These are phyloP conservation scores for Acanthosoma haemorrhoidale DNA, from an alignment of 2,888 invertebrate genomes.

Conservation along the genomic window DNA sequence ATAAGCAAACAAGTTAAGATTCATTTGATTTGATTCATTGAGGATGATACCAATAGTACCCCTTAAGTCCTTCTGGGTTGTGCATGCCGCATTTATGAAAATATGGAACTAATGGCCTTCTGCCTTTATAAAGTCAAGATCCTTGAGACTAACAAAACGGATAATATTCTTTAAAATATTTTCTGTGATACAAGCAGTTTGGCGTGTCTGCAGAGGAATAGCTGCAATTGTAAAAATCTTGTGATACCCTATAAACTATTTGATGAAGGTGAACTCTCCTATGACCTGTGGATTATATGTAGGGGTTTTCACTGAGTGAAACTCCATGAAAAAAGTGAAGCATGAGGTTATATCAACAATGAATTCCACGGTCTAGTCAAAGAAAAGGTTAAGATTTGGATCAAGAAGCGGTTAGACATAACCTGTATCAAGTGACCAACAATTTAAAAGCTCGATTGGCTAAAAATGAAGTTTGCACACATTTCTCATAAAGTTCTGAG, in stretches of 20 bases:
- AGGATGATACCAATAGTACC: background rate
- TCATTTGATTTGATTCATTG: background rate
- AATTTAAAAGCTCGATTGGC: no score
- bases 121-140: background rate
- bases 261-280: background rate
- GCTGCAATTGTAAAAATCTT: no score
- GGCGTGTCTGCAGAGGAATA: no score
- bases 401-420: background rate
- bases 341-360: constrained; percentile 1
- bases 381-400: constrained; percentile 9
- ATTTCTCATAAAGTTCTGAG: background rate
- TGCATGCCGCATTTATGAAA: constrained; percentile 4
- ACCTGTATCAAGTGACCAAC: no score
- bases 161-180: no score
- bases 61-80: no score
- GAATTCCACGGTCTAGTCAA: constrained; percentile 10
- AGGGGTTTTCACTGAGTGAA: background rate
- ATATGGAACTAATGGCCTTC: constrained; percentile 14
- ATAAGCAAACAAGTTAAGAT: background rate
- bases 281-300: constrained; percentile 3
- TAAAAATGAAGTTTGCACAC: no score
- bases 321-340: background rate
- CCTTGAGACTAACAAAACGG: background rate
- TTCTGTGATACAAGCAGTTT: no score
- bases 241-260: background rate